These are phyloP conservation scores for Leguminivora glycinivorella DNA, from an alignment of 1,140 invertebrate species.

Conservation along the genomic window DNA sequence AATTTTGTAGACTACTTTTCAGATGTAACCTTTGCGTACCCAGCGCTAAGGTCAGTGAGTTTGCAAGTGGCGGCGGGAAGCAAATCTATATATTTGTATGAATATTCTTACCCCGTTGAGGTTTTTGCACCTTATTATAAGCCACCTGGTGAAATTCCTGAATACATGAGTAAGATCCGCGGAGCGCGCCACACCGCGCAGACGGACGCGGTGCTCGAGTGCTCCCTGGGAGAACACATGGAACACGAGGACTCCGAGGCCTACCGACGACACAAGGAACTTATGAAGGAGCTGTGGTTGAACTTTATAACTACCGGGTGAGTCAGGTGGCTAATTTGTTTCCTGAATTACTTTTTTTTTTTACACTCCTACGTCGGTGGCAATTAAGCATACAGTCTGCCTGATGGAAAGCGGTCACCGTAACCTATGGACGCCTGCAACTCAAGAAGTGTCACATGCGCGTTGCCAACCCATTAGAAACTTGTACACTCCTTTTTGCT, in stretches of 20 bases:
- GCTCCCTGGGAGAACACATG: slow-evolving; percentile 12
- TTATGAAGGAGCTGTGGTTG: slow-evolving; percentile 26
- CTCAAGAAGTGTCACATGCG: too few relatives aligned
- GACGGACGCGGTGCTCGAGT: slow-evolving; percentile 40
- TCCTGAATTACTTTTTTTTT: too few relatives aligned
- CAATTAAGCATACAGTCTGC: too few relatives aligned
- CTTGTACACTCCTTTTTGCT: too few relatives aligned
- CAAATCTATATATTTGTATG: slow-evolving; percentile 54
- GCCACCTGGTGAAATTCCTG: neutral
- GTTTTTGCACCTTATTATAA: neutral
- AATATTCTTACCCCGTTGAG: slow-evolving; percentile 38
- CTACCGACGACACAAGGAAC: neutral
- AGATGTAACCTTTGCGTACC: slow-evolving; percentile 49
- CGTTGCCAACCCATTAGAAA: too few relatives aligned
- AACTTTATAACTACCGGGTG: slow-evolving; percentile 35
- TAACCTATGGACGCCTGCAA: too few relatives aligned
- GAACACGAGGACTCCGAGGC: slow-evolving; percentile 37
- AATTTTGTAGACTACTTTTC: slow-evolving; percentile 50
- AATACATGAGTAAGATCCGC: slow-evolving; percentile 34
- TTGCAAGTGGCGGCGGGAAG: slow-evolving; percentile 49
- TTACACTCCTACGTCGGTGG: too few relatives aligned
- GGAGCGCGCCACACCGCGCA: slow-evolving; percentile 51
- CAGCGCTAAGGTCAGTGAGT: slow-evolving; percentile 43
- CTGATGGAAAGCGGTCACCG: too few relatives aligned
- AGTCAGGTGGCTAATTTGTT: too few relatives aligned